Percentiles rank a stretch among this genome's conserved stretches.
Conservation (phyloP, 2,888 invertebrate species). For the Neoscelio sp. region DNA sequence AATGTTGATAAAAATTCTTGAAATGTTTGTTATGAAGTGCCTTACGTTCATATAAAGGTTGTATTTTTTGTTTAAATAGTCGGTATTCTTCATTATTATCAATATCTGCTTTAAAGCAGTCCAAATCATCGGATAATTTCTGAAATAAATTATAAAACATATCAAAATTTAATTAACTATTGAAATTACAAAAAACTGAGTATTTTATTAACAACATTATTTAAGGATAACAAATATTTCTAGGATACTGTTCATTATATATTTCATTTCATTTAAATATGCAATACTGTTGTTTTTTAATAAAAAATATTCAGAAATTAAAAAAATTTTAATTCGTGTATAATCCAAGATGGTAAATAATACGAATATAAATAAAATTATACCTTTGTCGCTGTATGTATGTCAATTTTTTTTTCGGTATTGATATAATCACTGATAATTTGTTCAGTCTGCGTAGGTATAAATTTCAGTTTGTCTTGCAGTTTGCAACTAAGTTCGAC, state of each 20-base stretch:
- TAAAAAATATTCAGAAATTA: too few species aligned
- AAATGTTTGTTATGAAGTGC: not conserved
- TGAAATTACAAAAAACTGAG: too few species aligned
- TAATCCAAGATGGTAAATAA: too few species aligned
- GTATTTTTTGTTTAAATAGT: not conserved
- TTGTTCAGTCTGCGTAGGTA: slow-evolving; percentile 38
- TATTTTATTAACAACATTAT: too few species aligned
- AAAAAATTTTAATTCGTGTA: too few species aligned
- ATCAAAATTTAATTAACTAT: slow-evolving; percentile 6
- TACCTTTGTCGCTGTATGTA: slow-evolving; percentile 27
- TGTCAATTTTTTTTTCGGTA: slow-evolving; percentile 24
- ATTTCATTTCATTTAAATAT: too few species aligned
- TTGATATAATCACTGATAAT: slow-evolving; percentile 19
- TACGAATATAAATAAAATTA: slow-evolving; percentile 3
- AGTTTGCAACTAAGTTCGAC: slow-evolving; percentile 68
- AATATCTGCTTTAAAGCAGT: slow-evolving; percentile 15
- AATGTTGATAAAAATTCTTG: too few species aligned
- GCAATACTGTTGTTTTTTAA: too few species aligned
- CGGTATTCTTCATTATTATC: not conserved
- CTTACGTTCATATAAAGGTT: slow-evolving; percentile 9
- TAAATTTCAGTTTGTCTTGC: slow-evolving; percentile 64
- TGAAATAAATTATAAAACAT: too few species aligned
- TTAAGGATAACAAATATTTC: too few species aligned
- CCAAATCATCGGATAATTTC: slow-evolving; percentile 20
- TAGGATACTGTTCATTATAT: too few species aligned